Conservation (phyloP, 2,113 vertebrate species). For the Oenanthe oenanthe region DNA sequence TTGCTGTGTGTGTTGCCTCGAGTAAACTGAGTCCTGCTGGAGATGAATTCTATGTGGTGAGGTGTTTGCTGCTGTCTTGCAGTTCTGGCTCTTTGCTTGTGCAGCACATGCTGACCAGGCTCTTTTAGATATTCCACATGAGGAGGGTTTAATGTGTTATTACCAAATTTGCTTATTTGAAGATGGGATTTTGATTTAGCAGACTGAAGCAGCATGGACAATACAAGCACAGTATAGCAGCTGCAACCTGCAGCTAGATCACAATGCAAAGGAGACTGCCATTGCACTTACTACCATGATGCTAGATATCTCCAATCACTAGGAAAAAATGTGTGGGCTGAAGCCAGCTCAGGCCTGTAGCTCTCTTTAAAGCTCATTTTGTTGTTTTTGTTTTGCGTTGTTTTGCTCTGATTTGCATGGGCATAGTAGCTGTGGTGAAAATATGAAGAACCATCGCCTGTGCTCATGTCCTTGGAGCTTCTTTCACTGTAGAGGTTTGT, state of each 20-base stretch:
- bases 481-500: background rate
- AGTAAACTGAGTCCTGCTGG: background rate
- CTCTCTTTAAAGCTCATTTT: background rate
- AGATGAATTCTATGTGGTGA: fast-evolving
- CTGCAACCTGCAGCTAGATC: background rate
- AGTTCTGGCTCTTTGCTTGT: background rate
- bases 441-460: fast-evolving
- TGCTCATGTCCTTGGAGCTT: background rate
- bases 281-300: fast-evolving
- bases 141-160: background rate
- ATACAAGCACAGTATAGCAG: background rate
- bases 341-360: background rate
- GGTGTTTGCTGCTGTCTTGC: background rate
- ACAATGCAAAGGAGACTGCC: background rate
- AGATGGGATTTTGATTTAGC: background rate
- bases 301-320: background rate
- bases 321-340: background rate
- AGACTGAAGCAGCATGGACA: background rate
- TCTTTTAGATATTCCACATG: background rate
- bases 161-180: background rate
- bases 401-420: background rate
- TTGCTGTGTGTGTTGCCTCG: background rate
- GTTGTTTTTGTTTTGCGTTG: background rate
- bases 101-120: background rate
- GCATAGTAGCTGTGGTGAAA: background rate